phyloP scores from a whole-genome alignment of 2,113 vertebrate species.

The Laterallus jamaicensis region DNA sequence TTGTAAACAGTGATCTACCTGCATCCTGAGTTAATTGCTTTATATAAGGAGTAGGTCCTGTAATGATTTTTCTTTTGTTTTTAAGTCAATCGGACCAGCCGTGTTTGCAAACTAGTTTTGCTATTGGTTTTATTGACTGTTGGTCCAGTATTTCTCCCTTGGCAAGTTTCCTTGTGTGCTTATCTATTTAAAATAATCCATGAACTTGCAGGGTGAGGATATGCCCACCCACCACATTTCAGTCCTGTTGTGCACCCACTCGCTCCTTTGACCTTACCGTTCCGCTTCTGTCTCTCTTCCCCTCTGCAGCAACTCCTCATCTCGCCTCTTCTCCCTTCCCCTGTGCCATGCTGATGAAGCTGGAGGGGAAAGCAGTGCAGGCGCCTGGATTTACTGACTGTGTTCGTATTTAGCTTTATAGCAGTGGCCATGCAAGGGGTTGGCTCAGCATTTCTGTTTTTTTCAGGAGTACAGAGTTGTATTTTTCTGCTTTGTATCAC shows the following conservation, averaged over 20 bases:
- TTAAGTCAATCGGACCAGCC: neutral
- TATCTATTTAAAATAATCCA: neutral
- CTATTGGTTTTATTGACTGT: neutral
- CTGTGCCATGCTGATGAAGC: neutral
- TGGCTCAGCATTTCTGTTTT: neutral
- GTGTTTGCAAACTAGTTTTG: neutral
- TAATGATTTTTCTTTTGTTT: neutral
- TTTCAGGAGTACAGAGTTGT: neutral
- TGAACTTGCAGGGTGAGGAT: neutral
- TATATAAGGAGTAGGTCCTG: neutral
- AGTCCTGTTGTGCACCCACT: neutral
- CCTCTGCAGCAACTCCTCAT: neutral
- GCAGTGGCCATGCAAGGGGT: rapidly evolving
- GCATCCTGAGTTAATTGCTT: neutral
- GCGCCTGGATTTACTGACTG: neutral
- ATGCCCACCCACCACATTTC: neutral
- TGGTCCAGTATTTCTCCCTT: neutral
- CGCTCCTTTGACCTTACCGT: neutral
- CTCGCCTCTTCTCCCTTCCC: neutral
- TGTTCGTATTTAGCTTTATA: rapidly evolving
- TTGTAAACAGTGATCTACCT: neutral
- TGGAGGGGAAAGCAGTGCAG: neutral
- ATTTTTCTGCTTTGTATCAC: neutral
- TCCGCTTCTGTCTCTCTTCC: neutral
- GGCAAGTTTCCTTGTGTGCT: neutral